A percentile compares a stretch with the other conserved stretches of the same genome.
These are phyloP conservation scores for Agriopis aurantiaria DNA, from an alignment of 2,888 invertebrate species.

Conservation along the genomic window DNA sequence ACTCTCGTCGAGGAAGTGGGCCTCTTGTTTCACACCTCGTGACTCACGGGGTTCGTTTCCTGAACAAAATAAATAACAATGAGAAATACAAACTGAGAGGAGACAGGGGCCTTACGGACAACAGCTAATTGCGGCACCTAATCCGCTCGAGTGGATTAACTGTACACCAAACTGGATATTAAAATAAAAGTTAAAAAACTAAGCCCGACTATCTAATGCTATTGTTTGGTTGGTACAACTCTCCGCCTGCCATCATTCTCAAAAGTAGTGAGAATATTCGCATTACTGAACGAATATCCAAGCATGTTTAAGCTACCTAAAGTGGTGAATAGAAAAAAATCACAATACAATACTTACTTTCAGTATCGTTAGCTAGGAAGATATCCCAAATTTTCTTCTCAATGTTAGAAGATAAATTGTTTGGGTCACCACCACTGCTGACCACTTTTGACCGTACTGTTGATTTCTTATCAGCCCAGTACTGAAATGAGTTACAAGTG, in stretches of 20 bases:
- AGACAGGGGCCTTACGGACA: too few relatives aligned
- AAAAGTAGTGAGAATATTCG: too few relatives aligned
- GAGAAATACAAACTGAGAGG: not conserved
- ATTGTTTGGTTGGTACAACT: too few relatives aligned
- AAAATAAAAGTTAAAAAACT: not conserved
- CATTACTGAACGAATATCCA: too few relatives aligned
- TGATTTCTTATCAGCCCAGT: conserved; percentile 82
- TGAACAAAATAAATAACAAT: not conserved
- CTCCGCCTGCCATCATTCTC: too few relatives aligned
- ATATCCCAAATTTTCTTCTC: conserved; percentile 80
- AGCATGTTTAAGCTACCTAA: not conserved
- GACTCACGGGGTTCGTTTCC: conserved; percentile 50
- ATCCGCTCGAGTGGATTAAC: too few relatives aligned
- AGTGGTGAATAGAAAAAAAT: not conserved
- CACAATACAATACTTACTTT: conserved; percentile 52
- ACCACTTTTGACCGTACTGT: conserved; percentile 75
- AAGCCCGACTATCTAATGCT: too few relatives aligned
- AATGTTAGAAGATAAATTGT: conserved; percentile 71
- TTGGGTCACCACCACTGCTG: conserved; percentile 70
- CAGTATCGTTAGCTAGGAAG: conserved; percentile 64
- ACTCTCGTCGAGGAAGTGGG: conserved; percentile 64
- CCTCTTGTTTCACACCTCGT: conserved; percentile 70
- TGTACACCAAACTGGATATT: not conserved
- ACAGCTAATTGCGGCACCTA: too few relatives aligned
- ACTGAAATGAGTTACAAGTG: conserved; percentile 60